Evolutionary conservation across 2,888 invertebrate species (phyloP), one percentile per base, ranked within the genome.

Genomic region (Plebejus argus): DNA sequence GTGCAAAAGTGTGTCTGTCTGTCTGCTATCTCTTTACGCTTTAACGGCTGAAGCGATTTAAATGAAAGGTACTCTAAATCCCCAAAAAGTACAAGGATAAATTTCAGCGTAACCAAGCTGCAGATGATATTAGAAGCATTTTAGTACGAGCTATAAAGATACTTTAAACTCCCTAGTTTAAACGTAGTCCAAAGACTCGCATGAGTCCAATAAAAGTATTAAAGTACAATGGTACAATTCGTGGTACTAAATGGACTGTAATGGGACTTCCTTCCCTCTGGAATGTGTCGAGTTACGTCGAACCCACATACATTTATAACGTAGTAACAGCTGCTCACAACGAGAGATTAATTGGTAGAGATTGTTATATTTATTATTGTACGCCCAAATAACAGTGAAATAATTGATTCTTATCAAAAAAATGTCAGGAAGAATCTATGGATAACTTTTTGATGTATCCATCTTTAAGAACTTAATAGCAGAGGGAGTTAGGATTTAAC

Each of bases 161-260:
- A 58, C 58, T 58, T 18, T 18, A 53, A 53, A 53, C 18, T 53
- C 5, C 20, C 20, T 10, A 20, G 58, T 20, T 20, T 2, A 58
- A 58, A 58, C 10, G 58, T 58, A 23, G 23, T 23, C 61, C 23
- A 1, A 61, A 61, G 10, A 20, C 58, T 20, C 61, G 3, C 61
- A 61, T 20, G 58, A 58, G 20, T 58, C 23, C 23, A 61, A 61
- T 61, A 23, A 20, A 61, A 23, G 61, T 61, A 61, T 61, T 12
- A 20, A 61, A 23, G 61, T 61, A 61, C 61, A 61, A 61, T 61
- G 23, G 61, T 23, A 23, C 61, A 61, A 61, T 61, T 61, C 61
- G 61, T 61, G 61, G 23, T 23, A 61, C 12, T 61, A 58, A 58
- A 58, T 20, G 20, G 18, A 53, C 53, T 53, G 45, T 45, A 53